phyloP scores from a whole-genome alignment of 2,888 invertebrate species.

The Rapana venosa region DNA sequence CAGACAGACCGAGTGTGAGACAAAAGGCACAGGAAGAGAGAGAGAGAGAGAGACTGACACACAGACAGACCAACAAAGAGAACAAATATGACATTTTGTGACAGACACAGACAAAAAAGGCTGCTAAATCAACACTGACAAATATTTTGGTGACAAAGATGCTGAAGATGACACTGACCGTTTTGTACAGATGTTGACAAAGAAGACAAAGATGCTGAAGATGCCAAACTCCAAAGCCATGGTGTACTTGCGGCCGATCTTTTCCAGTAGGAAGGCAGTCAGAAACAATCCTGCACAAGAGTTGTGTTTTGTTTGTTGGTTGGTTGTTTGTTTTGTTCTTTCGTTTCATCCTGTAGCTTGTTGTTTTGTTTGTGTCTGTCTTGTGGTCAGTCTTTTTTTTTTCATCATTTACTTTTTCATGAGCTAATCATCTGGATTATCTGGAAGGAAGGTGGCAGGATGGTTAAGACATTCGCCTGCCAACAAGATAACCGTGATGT shows the following conservation, averaged over 20 bases:
- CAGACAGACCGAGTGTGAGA: not conserved
- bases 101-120: not conserved
- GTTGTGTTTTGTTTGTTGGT: too few species aligned
- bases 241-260: constrained; percentile 92
- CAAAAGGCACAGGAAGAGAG: not conserved
- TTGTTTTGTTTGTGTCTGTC: too few species aligned
- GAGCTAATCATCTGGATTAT: too few species aligned
- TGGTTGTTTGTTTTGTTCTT: too few species aligned
- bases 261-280: constrained; percentile 84
- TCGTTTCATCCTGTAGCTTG: too few species aligned
- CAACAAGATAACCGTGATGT: too few species aligned
- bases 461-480: too few species aligned
- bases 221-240: constrained; percentile 95
- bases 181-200: constrained; percentile 86
- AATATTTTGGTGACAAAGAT: not conserved
- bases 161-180: constrained; percentile 65
- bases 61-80: not conserved
- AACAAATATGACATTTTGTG: not conserved
- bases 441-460: too few species aligned
- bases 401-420: too few species aligned
- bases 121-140: not conserved
- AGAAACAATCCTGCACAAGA: constrained; percentile 68
- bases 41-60: not conserved
- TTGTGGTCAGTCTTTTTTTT: too few species aligned
- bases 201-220: constrained; percentile 85